Conservation (phyloP, 2,113 vertebrate genomes). For the Tyrannus savana region DNA sequence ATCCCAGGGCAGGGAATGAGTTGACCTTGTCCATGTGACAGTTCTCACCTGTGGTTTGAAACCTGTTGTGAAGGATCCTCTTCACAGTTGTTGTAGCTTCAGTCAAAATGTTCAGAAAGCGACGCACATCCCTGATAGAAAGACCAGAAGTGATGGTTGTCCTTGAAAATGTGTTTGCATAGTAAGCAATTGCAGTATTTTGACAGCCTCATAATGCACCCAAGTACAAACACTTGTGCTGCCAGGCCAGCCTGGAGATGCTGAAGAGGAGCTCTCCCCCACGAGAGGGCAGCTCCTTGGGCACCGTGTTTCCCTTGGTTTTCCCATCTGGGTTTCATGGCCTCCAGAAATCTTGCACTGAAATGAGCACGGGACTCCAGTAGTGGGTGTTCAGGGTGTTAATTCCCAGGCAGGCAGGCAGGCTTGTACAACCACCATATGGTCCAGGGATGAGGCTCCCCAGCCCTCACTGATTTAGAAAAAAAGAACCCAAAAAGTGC, state of each 20-base stretch:
- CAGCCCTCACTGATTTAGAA: background rate
- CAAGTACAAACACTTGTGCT: background rate
- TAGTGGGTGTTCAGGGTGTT: background rate
- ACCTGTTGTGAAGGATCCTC: background rate
- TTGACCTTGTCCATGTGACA: background rate
- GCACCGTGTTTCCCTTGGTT: background rate
- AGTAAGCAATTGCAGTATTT: background rate
- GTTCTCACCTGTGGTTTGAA: background rate
- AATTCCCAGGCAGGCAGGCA: background rate
- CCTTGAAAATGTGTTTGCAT: background rate
- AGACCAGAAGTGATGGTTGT: background rate
- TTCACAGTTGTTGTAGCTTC: background rate
- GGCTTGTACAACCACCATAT: background rate
- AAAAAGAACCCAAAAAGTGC: background rate
- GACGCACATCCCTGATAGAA: background rate
- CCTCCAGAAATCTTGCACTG: conserved; percentile 18
- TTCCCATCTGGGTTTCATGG: background rate
- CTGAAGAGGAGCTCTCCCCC: background rate
- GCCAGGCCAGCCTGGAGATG: background rate
- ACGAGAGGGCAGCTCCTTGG: background rate
- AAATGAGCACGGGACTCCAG: background rate
- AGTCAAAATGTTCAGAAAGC: background rate
- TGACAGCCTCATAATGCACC: background rate
- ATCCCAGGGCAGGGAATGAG: background rate
- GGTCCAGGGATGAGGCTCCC: background rate